Evolutionary conservation across 2,888 invertebrate species (phyloP).

Genomic region (Phoronis australis): DNA sequence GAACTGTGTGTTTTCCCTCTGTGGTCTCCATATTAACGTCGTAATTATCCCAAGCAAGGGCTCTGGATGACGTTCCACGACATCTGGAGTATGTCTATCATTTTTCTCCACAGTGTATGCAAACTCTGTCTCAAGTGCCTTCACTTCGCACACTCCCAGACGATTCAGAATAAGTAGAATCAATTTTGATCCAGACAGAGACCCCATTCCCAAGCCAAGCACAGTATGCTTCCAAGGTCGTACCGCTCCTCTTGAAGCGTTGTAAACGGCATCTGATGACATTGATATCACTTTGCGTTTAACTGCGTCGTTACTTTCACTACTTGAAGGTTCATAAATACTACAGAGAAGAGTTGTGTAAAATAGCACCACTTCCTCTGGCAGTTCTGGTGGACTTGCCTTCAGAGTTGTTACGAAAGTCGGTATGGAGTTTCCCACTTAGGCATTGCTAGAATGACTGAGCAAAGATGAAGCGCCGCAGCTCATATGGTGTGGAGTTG

Average conservation of each 20-base stretch:
- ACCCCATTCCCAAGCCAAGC: slow-evolving; percentile 4
- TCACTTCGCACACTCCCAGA: slow-evolving; percentile 5
- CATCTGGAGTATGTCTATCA: slow-evolving; percentile 5
- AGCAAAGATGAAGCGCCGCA: no score
- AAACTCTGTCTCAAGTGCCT: slow-evolving; percentile 3
- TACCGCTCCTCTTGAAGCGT: slow-evolving; percentile 3
- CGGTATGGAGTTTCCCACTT: background rate
- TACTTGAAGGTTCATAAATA: background rate
- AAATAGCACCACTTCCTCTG: background rate
- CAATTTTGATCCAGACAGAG: slow-evolving; percentile 4
- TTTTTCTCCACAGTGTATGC: background rate
- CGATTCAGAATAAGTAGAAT: slow-evolving; percentile 5
- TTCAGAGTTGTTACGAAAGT: background rate
- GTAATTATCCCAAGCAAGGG: slow-evolving; percentile 11
- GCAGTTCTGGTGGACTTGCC: background rate
- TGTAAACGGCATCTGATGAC: slow-evolving; percentile 7
- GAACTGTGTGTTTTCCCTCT: slow-evolving; percentile 3
- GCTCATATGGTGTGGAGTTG: no score
- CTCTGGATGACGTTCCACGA: slow-evolving; percentile 1
- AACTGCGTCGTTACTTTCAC: background rate
- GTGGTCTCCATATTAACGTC: slow-evolving; percentile 9
- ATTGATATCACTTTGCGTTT: slow-evolving; percentile 3
- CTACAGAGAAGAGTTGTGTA: background rate
- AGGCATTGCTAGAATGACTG: no score
- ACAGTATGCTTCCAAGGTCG: slow-evolving; percentile 5